Evolutionary conservation across 2,113 vertebrate genomes (phyloP), one percentile per base, ranked within the genome.

Genomic region (Sapayoa aenigma): DNA sequence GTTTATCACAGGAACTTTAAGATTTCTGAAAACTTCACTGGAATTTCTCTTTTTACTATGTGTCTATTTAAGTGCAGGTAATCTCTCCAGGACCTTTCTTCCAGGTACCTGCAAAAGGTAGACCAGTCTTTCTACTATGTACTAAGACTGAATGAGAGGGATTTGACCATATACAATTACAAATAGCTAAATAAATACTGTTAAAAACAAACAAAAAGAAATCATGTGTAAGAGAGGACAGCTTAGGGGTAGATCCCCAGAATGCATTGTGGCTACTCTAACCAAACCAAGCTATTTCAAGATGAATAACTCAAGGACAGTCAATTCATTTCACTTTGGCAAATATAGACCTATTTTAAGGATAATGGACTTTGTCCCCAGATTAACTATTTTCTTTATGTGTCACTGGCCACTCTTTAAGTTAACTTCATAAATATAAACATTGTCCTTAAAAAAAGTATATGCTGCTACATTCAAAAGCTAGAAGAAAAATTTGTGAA

Each of bases 401-500:
- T 58, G 93, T 78, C 30, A 28, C 19, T 84, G 16, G 85, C 81
- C 7, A 49, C 18, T 23, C 25, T 83, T 91, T 86, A 76, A 92
- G 81, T 75, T 53, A 47, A 66, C 73, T 94, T 55, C 25, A 39
- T 80, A 84, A 76, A 62, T 83, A 78, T 81, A 59, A 46, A 87
- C 55, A 94, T 52, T 71, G 3, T 71, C 68, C 50, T 89, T 47
- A 68, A 72, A 81, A 35, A 74, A 52, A 50, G 5, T 35, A 47
- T 62, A 9, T 55, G 11, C 33, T 93, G 78, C 49, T 76, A 69
- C 30, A 72, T 56, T 92, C 75, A 76, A 84, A 93, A 6, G 27
- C 74, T 63, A 35, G 58, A 89, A 79, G 82, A 95, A 97, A 92
- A 59, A 78, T 49, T 81, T 87, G 17, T 66, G 74, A 41, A 80